Conservation (phyloP, 2,113 vertebrate genomes). For the Ifrita kowaldi region DNA sequence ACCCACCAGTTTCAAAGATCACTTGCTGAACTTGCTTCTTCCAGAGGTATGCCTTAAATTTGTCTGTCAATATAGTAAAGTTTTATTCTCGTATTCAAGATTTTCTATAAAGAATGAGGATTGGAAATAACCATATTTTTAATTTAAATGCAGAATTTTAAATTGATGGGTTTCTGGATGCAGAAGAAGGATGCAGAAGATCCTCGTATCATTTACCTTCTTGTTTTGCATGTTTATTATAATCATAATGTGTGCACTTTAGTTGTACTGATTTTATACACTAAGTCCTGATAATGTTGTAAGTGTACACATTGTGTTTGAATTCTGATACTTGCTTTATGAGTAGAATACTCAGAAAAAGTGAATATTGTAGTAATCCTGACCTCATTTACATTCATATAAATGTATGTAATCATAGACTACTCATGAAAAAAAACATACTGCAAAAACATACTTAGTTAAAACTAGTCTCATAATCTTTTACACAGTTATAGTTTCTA, state of each 20-base stretch:
- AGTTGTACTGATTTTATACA: not conserved
- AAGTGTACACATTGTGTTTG: not conserved
- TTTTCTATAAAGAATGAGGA: not conserved
- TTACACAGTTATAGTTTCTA: not conserved
- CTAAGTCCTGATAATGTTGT: not conserved
- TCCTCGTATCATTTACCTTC: not conserved
- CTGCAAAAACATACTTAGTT: not conserved
- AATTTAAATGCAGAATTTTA: not conserved
- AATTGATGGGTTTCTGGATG: not conserved
- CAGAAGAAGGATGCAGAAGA: not conserved
- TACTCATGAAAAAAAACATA: not conserved
- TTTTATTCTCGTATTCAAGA: not conserved
- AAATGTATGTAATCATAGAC: not conserved
- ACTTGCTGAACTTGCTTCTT: not conserved
- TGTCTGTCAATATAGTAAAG: not conserved
- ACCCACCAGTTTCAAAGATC: not conserved
- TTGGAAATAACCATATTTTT: not conserved
- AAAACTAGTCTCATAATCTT: not conserved
- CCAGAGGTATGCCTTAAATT: not conserved
- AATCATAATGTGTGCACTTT: not conserved
- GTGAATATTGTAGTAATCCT: not conserved
- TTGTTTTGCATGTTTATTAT: not conserved
- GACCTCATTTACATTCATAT: not conserved
- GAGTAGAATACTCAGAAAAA: not conserved
- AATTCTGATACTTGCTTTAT: not conserved